A percentile compares a stretch with the other conserved stretches of the same genome.
These are phyloP conservation scores for Hemibagrus wyckioides DNA, from an alignment of 2,113 vertebrate species.

Conservation along the genomic window DNA sequence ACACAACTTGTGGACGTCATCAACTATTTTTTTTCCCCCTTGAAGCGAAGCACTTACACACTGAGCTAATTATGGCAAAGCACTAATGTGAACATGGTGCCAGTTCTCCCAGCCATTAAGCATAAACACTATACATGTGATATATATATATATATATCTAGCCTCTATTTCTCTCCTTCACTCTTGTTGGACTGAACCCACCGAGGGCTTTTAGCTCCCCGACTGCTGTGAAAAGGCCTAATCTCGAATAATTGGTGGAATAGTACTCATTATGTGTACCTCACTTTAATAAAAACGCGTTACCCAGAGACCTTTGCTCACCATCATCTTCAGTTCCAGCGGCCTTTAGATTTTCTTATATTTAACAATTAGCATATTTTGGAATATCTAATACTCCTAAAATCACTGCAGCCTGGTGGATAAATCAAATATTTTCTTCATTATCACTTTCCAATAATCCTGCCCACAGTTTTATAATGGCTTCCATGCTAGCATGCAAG, in stretches of 20 bases:
- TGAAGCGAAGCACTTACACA: background rate
- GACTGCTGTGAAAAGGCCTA: background rate
- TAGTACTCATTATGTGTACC: slow-evolving; percentile 11
- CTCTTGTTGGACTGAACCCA: background rate
- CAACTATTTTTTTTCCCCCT: background rate
- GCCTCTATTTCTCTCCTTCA: background rate
- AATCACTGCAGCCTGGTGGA: background rate
- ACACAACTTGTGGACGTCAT: background rate
- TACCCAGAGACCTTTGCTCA: slow-evolving; percentile 1
- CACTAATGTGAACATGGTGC: slow-evolving; percentile 1
- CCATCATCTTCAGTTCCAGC: background rate
- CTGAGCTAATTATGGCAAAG: slow-evolving; percentile 15
- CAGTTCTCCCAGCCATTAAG: slow-evolving; percentile 9
- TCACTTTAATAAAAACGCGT: background rate
- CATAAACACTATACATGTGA: background rate
- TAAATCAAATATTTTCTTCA: background rate
- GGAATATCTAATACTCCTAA: background rate
- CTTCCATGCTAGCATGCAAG: background rate
- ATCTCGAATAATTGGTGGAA: slow-evolving; percentile 16
- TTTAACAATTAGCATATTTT: background rate
- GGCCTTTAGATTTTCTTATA: background rate
- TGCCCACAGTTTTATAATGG: background rate
- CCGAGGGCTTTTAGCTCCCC: background rate
- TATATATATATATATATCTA: background rate
- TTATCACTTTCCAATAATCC: background rate